These are phyloP conservation scores for Ophion slaviceki DNA, from an alignment of 2,888 invertebrate species.

Conservation along the genomic window DNA sequence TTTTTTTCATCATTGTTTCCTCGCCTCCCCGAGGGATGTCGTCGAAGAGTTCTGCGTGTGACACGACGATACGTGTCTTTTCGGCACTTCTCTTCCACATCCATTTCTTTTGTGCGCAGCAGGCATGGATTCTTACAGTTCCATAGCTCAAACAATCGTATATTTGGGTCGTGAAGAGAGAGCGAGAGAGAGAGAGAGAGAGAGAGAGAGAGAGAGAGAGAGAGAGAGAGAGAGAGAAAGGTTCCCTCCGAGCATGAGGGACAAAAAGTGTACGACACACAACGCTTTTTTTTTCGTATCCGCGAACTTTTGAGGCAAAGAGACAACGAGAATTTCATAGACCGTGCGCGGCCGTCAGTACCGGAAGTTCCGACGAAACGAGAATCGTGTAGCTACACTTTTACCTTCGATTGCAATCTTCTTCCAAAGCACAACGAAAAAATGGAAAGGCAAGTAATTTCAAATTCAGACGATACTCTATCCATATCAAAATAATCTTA, in stretches of 20 bases:
- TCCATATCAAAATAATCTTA: not conserved
- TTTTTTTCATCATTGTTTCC: not conserved
- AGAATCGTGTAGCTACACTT: constrained; percentile 19
- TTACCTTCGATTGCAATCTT: not conserved
- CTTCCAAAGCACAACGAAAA: not conserved
- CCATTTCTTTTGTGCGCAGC: not conserved
- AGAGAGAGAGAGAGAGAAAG: not conserved
- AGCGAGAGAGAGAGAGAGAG: not conserved
- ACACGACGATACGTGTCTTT: not conserved
- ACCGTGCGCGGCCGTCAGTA: not conserved
- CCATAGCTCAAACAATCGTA: not conserved
- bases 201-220: too few relatives aligned
- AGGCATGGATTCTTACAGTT: not conserved
- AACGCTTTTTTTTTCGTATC: not conserved
- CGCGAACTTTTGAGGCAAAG: not conserved
- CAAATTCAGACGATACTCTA: not conserved
- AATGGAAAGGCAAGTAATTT: not conserved
- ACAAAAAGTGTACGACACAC: not conserved
- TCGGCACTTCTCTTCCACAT: not conserved
- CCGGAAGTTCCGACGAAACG: constrained; percentile 14
- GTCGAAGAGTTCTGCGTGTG: not conserved
- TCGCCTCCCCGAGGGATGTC: not conserved
- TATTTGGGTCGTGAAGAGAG: not conserved
- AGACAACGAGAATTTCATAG: constrained; percentile 2
- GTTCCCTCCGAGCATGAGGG: not conserved